Evolutionary conservation across 2,888 invertebrate species (phyloP).

Genomic region (Habrosyne pyritoides): DNA sequence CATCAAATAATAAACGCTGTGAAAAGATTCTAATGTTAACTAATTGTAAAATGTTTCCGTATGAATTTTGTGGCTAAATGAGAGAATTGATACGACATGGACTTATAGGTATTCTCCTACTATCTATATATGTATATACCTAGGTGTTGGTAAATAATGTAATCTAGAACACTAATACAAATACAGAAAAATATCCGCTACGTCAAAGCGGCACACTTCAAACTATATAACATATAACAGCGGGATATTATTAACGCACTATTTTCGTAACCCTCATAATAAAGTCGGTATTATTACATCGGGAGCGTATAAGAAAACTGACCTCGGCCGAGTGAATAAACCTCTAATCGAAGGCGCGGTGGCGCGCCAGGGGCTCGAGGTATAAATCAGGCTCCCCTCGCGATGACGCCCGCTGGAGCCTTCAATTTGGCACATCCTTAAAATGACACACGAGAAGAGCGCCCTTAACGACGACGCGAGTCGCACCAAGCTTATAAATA

Average conservation of each 20-base stretch:
- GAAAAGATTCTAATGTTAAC: conserved; percentile 2
- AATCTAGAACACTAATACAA: not conserved
- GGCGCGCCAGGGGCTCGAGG: conserved; percentile 59
- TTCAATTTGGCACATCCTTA: conserved; percentile 84
- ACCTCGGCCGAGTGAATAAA: conserved; percentile 80
- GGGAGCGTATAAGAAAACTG: conserved; percentile 72
- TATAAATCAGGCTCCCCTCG: conserved; percentile 81
- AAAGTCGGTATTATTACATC: conserved; percentile 54
- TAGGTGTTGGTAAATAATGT: not conserved
- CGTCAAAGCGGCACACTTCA: not conserved
- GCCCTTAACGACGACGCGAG: conserved; percentile 69
- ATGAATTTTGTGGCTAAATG: not conserved
- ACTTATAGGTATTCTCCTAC: too few species aligned
- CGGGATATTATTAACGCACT: conserved; percentile 32
- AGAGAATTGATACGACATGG: too few species aligned
- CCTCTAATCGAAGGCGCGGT: conserved; percentile 69
- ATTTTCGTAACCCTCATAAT: conserved; percentile 54
- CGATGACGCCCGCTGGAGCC: conserved; percentile 77
- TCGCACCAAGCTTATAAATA: conserved; percentile 57
- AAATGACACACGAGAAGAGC: conserved; percentile 82
- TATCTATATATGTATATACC: too few species aligned
- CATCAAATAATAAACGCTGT: not conserved
- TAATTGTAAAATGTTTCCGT: not conserved
- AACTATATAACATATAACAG: not conserved
- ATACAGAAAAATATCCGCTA: not conserved